Percentiles rank a stretch among this genome's conserved stretches.
Conservation (phyloP, 1,140 invertebrate genomes). For the Tachypleus tridentatus region DNA sequence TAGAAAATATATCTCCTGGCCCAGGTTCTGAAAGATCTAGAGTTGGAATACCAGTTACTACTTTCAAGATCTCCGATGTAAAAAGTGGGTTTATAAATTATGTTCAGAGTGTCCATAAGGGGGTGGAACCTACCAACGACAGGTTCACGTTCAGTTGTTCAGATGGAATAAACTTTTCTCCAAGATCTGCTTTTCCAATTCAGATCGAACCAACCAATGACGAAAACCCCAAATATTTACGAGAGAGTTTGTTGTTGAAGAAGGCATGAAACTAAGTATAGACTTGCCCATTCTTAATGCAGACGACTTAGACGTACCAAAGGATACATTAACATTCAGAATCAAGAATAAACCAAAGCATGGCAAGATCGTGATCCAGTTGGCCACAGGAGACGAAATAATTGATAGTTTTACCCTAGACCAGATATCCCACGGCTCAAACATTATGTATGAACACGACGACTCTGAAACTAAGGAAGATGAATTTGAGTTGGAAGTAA, state of each 20-base stretch:
- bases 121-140: slow-evolving; percentile 33
- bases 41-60: slow-evolving; percentile 31
- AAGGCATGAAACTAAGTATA: slow-evolving; percentile 35
- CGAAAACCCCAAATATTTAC: slow-evolving; percentile 35
- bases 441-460: slow-evolving; percentile 36
- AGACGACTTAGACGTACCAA: slow-evolving; percentile 34
- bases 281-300: slow-evolving; percentile 35
- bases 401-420: slow-evolving; percentile 32
- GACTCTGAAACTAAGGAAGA: slow-evolving; percentile 34
- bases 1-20: slow-evolving; percentile 32
- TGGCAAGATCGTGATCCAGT: slow-evolving; percentile 31
- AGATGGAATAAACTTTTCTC: slow-evolving; percentile 32
- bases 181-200: slow-evolving; percentile 27
- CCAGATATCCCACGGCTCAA: slow-evolving; percentile 31
- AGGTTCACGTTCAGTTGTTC: slow-evolving; percentile 32
- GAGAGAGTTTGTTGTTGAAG: slow-evolving; percentile 34
- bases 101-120: slow-evolving; percentile 36
- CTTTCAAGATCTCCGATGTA: slow-evolving; percentile 32
- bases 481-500: slow-evolving; percentile 31
- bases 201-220: slow-evolving; percentile 35
- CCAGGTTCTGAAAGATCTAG: slow-evolving; percentile 32
- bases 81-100: slow-evolving; percentile 31
- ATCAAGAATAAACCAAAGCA: slow-evolving; percentile 31
- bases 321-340: slow-evolving; percentile 30
- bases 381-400: slow-evolving; percentile 26